These are phyloP conservation scores for Drosophila repletoides DNA, from an alignment of 1,140 invertebrate genomes.

Conservation along the genomic window DNA sequence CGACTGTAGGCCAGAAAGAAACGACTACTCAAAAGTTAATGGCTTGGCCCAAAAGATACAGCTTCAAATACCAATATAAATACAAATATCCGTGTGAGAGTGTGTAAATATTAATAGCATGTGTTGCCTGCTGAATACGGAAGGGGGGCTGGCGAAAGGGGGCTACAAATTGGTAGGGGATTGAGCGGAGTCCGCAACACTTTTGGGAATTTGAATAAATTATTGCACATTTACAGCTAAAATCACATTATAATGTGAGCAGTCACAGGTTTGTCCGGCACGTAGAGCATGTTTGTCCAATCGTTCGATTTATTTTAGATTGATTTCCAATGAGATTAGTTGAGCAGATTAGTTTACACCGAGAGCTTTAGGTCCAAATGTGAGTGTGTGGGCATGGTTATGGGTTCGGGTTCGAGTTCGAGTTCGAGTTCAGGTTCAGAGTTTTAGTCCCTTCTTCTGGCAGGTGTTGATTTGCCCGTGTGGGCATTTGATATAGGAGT, in stretches of 20 bases:
- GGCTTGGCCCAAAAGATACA: slow-evolving; percentile 56
- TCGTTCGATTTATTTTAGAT: slow-evolving; percentile 73
- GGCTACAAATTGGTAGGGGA: too few species aligned
- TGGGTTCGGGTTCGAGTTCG: slow-evolving; percentile 2
- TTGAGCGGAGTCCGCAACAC: slow-evolving; percentile 40
- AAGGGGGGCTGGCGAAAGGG: too few species aligned
- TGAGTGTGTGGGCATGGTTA: neutral
- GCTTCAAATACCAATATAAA: slow-evolving; percentile 7
- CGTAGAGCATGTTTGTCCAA: slow-evolving; percentile 48
- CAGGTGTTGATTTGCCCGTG: slow-evolving; percentile 54
- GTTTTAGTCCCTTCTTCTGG: slow-evolving; percentile 13
- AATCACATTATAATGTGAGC: slow-evolving; percentile 70
- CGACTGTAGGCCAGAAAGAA: slow-evolving; percentile 30
- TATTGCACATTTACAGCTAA: slow-evolving; percentile 76
- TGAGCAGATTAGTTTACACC: slow-evolving; percentile 51
- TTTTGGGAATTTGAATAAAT: slow-evolving; percentile 77
- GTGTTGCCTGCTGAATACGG: slow-evolving; percentile 30
- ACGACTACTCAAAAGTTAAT: slow-evolving; percentile 51
- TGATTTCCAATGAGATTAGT: slow-evolving; percentile 75
- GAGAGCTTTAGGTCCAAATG: slow-evolving; percentile 7
- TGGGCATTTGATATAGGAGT: slow-evolving; percentile 45
- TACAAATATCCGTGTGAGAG: neutral
- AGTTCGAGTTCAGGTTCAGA: slow-evolving; percentile 28
- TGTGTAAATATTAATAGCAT: slow-evolving; percentile 74
- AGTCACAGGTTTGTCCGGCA: slow-evolving; percentile 22